Evolutionary conservation across 2,113 vertebrate genomes (phyloP).

Genomic region (Polypterus senegalus): DNA sequence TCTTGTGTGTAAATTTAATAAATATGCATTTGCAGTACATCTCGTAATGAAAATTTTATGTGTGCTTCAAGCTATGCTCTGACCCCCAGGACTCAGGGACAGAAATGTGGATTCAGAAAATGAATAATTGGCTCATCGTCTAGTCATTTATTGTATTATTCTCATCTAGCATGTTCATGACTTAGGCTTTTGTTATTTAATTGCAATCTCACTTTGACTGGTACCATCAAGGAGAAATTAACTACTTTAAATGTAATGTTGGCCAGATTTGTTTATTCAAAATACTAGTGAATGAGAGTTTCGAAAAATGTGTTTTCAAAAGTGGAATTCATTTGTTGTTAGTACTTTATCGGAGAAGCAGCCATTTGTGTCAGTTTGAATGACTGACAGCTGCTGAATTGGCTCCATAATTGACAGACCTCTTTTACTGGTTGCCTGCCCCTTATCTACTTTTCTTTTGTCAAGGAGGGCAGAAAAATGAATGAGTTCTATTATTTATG

Average conservation of each 20-base stretch:
- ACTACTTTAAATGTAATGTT: neutral
- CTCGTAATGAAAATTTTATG: no score
- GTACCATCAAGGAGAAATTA: no score
- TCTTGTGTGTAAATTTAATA: no score
- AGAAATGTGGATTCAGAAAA: no score
- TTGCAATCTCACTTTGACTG: no score
- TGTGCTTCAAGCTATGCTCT: no score
- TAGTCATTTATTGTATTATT: no score
- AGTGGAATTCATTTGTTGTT: neutral
- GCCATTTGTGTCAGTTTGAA: constrained; percentile 8
- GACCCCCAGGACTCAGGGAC: no score
- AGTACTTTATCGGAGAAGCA: constrained; percentile 9
- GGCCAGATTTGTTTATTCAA: neutral
- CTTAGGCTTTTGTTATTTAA: no score
- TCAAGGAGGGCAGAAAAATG: constrained; percentile 8
- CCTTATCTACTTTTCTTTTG: constrained; percentile 20
- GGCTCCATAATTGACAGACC: constrained; percentile 15
- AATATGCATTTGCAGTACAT: no score
- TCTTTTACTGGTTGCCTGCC: constrained; percentile 11
- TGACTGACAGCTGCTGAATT: constrained; percentile 19
- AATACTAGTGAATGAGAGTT: neutral
- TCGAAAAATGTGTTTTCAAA: neutral
- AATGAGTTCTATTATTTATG: constrained; percentile 8
- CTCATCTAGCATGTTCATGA: no score
- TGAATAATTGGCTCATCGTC: no score